These are phyloP conservation scores for Pyrocephalus nanus DNA, from an alignment of 2,797 vertebrate species.

Conservation along the genomic window DNA sequence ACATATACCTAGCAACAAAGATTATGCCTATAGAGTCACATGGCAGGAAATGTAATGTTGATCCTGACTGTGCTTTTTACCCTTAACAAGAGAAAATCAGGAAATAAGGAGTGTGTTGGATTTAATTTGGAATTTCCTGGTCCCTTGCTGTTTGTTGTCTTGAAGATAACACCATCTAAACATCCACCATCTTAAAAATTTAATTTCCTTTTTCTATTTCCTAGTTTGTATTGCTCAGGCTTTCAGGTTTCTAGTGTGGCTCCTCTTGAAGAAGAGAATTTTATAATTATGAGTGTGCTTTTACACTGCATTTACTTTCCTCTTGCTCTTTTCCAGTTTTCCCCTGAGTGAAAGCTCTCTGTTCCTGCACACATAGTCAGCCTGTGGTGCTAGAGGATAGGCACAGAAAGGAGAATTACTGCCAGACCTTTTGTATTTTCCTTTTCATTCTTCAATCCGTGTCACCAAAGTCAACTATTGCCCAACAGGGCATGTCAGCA, in stretches of 20 bases:
- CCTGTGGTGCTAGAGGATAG: neutral
- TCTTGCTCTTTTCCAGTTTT: conserved; percentile 21
- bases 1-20: neutral
- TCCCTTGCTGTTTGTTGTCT: conserved; percentile 41
- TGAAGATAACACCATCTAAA: conserved; percentile 57
- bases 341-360: neutral
- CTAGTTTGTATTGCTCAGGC: neutral
- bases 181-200: conserved; percentile 36
- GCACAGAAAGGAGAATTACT: neutral
- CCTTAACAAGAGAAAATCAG: conserved; percentile 58
- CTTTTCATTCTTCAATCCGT: neutral
- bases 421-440: neutral
- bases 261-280: neutral
- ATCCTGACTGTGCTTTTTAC: conserved; percentile 29
- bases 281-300: conserved; percentile 30
- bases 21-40: neutral
- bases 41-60: conserved; percentile 42
- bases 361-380: neutral
- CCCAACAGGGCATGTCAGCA: neutral
- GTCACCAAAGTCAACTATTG: neutral
- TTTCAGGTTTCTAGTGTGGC: neutral
- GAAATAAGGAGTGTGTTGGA: conserved; percentile 53
- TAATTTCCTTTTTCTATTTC: conserved; percentile 65
- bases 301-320: conserved; percentile 1
- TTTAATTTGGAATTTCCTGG: conserved; percentile 59